Conservation (phyloP, 1,140 invertebrate species). For the Thalassaphorura encarpata region DNA sequence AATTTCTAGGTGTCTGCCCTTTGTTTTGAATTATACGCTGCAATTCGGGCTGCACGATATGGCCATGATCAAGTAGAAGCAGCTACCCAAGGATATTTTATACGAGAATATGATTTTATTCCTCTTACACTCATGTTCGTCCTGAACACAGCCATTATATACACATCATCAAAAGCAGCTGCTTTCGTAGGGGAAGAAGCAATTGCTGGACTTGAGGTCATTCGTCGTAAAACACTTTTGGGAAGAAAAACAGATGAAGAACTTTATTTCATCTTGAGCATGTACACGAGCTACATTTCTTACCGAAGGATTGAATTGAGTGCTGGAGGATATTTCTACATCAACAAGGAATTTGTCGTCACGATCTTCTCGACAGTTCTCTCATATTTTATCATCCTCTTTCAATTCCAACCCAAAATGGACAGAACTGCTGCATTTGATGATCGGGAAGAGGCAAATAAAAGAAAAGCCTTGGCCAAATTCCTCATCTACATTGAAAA, state of each 20-base stretch:
- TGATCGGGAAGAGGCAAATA: too few species aligned
- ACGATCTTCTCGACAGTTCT: conserved; percentile 15
- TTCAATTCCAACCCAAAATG: conserved; percentile 28
- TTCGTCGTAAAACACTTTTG: conserved; percentile 21
- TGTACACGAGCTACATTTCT: conserved; percentile 19
- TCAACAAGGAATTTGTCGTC: conserved; percentile 22
- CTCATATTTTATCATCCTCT: conserved; percentile 26
- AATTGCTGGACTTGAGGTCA: conserved; percentile 23
- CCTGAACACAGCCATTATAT: background rate
- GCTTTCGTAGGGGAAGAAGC: conserved; percentile 25
- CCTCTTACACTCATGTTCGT: conserved; percentile 7
- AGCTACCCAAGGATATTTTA: conserved; percentile 1
- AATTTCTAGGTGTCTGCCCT: conserved; percentile 4
- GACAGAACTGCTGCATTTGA: too few species aligned
- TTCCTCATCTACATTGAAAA: too few species aligned
- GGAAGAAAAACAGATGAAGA: conserved; percentile 24
- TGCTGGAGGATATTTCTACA: conserved; percentile 18
- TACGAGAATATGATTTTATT: conserved; percentile 14
- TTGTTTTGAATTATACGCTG: conserved; percentile 19
- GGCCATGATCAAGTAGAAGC: background rate
- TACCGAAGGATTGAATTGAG: background rate
- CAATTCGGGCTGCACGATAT: conserved; percentile 7
- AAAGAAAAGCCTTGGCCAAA: too few species aligned
- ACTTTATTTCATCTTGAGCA: conserved; percentile 22
- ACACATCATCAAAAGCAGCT: background rate